These are phyloP conservation scores for Toxotes chatareus DNA, from an alignment of 2,113 vertebrate genomes.

Conservation along the genomic window DNA sequence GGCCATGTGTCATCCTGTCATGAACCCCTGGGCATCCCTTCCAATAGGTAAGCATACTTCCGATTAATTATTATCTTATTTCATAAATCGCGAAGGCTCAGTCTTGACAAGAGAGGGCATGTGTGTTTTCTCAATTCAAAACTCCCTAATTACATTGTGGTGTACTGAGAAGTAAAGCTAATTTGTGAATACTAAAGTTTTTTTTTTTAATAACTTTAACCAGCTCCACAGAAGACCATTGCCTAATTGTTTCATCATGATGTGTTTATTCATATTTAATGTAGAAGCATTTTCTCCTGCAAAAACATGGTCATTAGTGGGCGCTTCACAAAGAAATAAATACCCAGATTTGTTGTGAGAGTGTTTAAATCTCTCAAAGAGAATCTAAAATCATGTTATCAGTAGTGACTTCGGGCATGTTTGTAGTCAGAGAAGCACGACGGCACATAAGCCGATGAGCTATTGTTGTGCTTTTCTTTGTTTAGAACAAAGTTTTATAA, in stretches of 20 bases:
- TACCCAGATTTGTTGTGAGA: conserved; percentile 73
- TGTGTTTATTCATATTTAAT: conserved; percentile 84
- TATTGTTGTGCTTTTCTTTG: conserved; percentile 73
- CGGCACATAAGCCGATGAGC: conserved; percentile 41
- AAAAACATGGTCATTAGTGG: conserved; percentile 78
- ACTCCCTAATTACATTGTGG: conserved; percentile 54
- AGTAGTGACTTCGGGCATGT: conserved; percentile 75
- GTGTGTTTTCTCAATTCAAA: conserved; percentile 34
- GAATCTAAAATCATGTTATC: conserved; percentile 77
- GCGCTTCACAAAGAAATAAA: conserved; percentile 71
- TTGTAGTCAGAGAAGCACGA: conserved; percentile 47
- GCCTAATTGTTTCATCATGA: conserved; percentile 83
- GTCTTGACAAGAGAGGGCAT: conserved; percentile 2
- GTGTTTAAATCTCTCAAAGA: conserved; percentile 82
- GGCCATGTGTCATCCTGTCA: conserved; percentile 56
- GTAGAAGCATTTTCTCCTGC: conserved; percentile 68
- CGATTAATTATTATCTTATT: conserved; percentile 64
- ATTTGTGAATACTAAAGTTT: conserved; percentile 42
- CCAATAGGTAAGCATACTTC: conserved; percentile 25
- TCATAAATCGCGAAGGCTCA: conserved; percentile 30
- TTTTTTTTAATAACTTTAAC: conserved; percentile 28
- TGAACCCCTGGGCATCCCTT: conserved; percentile 49
- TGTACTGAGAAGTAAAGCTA: conserved; percentile 38
- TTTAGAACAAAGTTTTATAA: conserved; percentile 76
- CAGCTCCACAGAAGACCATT: conserved; percentile 66